These are phyloP conservation scores for Andrena praecox DNA, from an alignment of 2,888 invertebrate species.

Conservation along the genomic window DNA sequence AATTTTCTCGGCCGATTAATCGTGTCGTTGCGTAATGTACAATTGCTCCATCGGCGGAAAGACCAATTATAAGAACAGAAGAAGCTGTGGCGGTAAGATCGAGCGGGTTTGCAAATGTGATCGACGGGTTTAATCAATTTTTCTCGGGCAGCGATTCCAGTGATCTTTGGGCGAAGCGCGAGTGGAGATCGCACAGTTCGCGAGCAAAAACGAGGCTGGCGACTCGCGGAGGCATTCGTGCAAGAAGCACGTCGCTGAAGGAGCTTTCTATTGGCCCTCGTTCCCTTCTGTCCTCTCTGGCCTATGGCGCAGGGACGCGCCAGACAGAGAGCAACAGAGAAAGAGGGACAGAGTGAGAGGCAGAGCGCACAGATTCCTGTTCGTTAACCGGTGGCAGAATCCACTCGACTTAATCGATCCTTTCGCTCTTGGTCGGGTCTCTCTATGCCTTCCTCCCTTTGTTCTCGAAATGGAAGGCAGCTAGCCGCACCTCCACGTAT, in stretches of 20 bases:
- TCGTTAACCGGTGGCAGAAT: slow-evolving; percentile 71
- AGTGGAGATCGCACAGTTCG: slow-evolving; percentile 33
- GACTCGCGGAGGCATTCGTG: slow-evolving; percentile 33
- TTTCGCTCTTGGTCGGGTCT: slow-evolving; percentile 56
- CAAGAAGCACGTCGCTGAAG: slow-evolving; percentile 33
- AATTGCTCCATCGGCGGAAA: background rate
- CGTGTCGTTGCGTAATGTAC: background rate
- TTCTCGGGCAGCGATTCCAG: slow-evolving; percentile 22
- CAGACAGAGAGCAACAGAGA: slow-evolving; percentile 16
- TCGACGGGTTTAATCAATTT: slow-evolving; percentile 44
- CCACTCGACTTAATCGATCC: slow-evolving; percentile 74
- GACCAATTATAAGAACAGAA: background rate
- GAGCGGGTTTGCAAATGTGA: background rate
- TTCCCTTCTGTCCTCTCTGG: slow-evolving; percentile 4
- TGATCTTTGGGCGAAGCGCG: background rate
- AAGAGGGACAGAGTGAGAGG: too few relatives aligned
- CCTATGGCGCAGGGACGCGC: slow-evolving; percentile 35
- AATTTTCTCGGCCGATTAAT: background rate
- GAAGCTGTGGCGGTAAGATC: background rate
- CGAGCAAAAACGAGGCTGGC: slow-evolving; percentile 48
- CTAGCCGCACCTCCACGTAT: slow-evolving; percentile 42
- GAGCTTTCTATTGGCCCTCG: slow-evolving; percentile 35
- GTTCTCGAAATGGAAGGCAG: slow-evolving; percentile 60
- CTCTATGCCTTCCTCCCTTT: slow-evolving; percentile 53
- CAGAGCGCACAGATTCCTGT: slow-evolving; percentile 48